Evolutionary conservation across 1,140 invertebrate genomes (phyloP), one percentile per base, ranked within the genome.

Genomic region (Pissodes strobi): DNA sequence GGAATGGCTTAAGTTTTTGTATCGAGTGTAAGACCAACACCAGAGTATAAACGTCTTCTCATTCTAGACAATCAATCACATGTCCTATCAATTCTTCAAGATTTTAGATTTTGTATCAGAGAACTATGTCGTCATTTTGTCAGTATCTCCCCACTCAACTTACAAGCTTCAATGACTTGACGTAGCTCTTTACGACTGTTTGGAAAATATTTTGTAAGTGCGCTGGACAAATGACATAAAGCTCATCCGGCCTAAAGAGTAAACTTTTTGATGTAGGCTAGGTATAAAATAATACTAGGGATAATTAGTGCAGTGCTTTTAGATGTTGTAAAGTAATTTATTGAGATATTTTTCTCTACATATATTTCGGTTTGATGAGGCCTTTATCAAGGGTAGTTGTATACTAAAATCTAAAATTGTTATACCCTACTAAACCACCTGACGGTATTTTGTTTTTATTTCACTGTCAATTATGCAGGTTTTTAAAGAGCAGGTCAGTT

Each of bases 191-290:
- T 34, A 34, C n/a, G 30, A n/a, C 30, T n/a, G n/a, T 34, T 34
- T 34, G 30, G 30, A 34, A 34, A 6, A 6, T 34, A 34, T 34
- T 34, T 34, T 34, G 6, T 8, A 34, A 34, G 30, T 8, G 6
- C 30, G n/a, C 30, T 34, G 6, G n/a, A 34, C 30, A 34, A 34
- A n/a, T 34, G 30, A n/a, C 30, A 34, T 6, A 34, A 34, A 34
- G 30, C 30, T 8, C 30, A 34, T n/a, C 30, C 30, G n/a, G 30
- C 30, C 6, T n/a, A 34, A 34, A 34, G 30, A n/a, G 30, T 34
- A 34, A 30, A 57, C 43, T 37, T 22, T 43, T 49, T 34, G 62
- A 56, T 69, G 66, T 49, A 75, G 23, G 30, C 30, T 3, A 66
- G 30, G 49, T 66, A 69, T 25, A n/a, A n/a, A n/a, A n/a, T n/a